A percentile compares a stretch with the other conserved stretches of the same genome.
phyloP scores from a whole-genome alignment of 2,888 invertebrate genomes.

The Keiferia lycopersicella region DNA sequence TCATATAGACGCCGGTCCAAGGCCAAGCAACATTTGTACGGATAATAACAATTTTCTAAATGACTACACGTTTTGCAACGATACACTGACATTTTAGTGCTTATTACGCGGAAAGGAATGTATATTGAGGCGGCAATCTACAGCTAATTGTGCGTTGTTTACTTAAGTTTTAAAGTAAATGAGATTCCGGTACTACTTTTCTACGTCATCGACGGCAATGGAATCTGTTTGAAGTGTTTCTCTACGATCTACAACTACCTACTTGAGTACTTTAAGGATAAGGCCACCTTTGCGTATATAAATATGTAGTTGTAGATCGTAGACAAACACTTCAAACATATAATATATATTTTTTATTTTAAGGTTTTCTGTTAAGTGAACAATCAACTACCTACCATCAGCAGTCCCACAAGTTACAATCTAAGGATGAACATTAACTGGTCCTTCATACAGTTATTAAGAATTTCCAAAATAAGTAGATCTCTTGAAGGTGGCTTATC shows the following conservation, averaged over 20 bases:
- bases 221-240: neutral
- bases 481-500: too few species aligned
- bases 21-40: constrained; percentile 43
- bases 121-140: constrained; percentile 16
- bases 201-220: neutral
- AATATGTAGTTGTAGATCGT: too few species aligned
- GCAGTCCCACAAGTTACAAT: too few species aligned
- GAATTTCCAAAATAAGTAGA: too few species aligned
- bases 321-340: too few species aligned
- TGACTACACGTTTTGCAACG: constrained; percentile 12
- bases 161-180: constrained; percentile 1
- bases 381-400: too few species aligned
- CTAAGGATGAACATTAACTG: too few species aligned
- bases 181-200: constrained; percentile 5
- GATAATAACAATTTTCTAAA: constrained; percentile 16
- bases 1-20: constrained; percentile 56
- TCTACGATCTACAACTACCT: neutral
- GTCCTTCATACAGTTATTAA: too few species aligned
- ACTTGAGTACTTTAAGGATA: neutral
- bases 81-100: constrained; percentile 21
- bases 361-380: too few species aligned
- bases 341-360: too few species aligned
- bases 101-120: constrained; percentile 19
- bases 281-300: too few species aligned
- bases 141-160: constrained; percentile 16